Conservation (phyloP, 2,797 vertebrate species). For the Clarias platycephalus region DNA sequence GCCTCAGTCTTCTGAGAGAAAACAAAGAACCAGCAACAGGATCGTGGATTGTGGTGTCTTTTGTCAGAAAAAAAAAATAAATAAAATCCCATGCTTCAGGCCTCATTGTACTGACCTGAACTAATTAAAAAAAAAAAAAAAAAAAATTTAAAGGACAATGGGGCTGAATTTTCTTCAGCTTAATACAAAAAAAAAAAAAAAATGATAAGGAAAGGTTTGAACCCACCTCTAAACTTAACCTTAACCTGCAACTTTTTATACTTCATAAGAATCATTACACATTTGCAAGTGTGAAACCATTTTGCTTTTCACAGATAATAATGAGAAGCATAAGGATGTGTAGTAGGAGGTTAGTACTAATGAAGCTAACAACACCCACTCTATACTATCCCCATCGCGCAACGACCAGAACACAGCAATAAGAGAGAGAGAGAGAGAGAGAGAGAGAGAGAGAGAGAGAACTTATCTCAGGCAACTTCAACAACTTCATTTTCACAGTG, state of each 20-base stretch:
- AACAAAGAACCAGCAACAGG: background rate
- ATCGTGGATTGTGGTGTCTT: background rate
- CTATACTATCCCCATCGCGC: constrained; percentile 16
- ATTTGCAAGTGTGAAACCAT: constrained; percentile 18
- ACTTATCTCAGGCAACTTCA: constrained; percentile 80
- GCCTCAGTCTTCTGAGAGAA: background rate
- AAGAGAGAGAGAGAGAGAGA: background rate
- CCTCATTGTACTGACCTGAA: background rate
- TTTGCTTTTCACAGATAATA: constrained; percentile 28
- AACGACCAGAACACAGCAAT: constrained; percentile 9
- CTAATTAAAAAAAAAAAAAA: background rate
- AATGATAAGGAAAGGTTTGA: background rate
- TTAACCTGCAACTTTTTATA: constrained; percentile 20
- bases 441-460: constrained; percentile 13
- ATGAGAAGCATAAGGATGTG: constrained; percentile 17
- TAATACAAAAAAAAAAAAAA: background rate
- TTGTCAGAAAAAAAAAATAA: background rate
- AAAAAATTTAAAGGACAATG: background rate
- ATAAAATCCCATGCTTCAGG: background rate
- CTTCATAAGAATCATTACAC: constrained; percentile 8
- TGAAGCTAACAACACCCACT: constrained; percentile 11
- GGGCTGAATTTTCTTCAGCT: background rate
- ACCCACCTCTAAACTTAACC: background rate
- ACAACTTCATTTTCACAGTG: constrained; percentile 87
- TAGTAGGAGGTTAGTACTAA: constrained; percentile 23